Base-by-base conservation (phyloP, 1,140 invertebrate genomes). In the Hydropsyche tenuis region DNA sequence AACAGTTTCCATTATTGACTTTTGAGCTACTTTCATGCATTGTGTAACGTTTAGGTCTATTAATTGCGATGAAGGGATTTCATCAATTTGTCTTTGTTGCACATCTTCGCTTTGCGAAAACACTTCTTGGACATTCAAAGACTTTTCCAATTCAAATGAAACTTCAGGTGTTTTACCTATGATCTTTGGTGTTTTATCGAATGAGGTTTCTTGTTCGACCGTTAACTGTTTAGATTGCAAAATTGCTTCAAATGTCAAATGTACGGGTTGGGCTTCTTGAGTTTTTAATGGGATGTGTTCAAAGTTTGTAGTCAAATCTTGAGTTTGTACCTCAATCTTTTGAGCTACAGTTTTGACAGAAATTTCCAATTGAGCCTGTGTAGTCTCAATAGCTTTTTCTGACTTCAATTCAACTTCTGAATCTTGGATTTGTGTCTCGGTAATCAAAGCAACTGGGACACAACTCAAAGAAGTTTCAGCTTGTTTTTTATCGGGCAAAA, bases 371-470 rank as follows among this genome's bases (percentile, higher is more conserved):
- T 74, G 48, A 45, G 85, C 85, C 77, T 68, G 79, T 75, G 77
- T 79, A n/a, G 72, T 77, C 75, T 77, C 74, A 48, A 80, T 77
- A 60, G 76, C 48, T 73, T 80, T 78, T 68, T 72, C 75, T 46
- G 78, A 60, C 42, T 69, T 11, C 7, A 75, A 16, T 7, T 64
- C 43, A 18, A 60, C 30, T 72, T 65, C 69, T 12, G 20, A 56
- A 42, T 74, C 73, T 74, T 77, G 75, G 3, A 69, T 25, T 25
- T 60, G 65, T 37, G 73, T 77, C 79, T 89, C 89, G 77, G 86
- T 87, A 46, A 88, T 85, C n/a, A 80, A 84, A 11, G 82, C 48
- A 14, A 82, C 84, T n/a, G 89, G 79, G 25, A 84, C 74, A 51
- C 75, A 71, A 45, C 66, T 70, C 14, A 76, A n/a, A 14, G 65